Evolutionary conservation across 2,888 invertebrate genomes (phyloP).

Genomic region (Hyposoter dolosus): DNA sequence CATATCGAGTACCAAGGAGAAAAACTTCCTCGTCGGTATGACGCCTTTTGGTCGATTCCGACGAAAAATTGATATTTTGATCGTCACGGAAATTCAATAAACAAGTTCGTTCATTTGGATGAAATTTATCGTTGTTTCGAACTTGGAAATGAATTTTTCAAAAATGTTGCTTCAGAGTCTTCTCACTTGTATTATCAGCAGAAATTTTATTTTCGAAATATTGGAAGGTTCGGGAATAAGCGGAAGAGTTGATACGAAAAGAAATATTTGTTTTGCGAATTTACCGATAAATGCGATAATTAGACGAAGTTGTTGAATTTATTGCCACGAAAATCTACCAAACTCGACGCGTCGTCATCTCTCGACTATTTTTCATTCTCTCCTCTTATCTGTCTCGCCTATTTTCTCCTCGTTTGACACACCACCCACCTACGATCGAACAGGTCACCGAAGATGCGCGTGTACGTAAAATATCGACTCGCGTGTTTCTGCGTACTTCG

Average conservation of each 20-base stretch:
- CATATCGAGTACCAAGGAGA: too few species aligned
- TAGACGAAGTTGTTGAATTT: neutral
- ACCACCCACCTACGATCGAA: constrained; percentile 3
- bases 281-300: neutral
- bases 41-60: too few species aligned
- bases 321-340: neutral
- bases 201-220: neutral
- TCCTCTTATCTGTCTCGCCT: neutral
- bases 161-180: too few species aligned
- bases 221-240: too few species aligned
- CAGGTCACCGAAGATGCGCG: constrained; percentile 29
- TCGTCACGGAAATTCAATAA: too few species aligned
- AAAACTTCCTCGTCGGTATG: too few species aligned
- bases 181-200: too few species aligned
- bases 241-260: neutral
- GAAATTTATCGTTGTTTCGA: too few species aligned
- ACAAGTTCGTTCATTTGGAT: too few species aligned
- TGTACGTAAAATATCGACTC: constrained; percentile 2
- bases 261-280: neutral
- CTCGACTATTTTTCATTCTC: neutral
- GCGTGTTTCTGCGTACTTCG: constrained; percentile 1
- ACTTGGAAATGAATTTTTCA: too few species aligned
- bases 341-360: neutral
- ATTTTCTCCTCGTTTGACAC: constrained; percentile 10
- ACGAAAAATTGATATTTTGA: too few species aligned